Conservation (phyloP, 2,888 invertebrate species). For the Dryobota labecula region DNA sequence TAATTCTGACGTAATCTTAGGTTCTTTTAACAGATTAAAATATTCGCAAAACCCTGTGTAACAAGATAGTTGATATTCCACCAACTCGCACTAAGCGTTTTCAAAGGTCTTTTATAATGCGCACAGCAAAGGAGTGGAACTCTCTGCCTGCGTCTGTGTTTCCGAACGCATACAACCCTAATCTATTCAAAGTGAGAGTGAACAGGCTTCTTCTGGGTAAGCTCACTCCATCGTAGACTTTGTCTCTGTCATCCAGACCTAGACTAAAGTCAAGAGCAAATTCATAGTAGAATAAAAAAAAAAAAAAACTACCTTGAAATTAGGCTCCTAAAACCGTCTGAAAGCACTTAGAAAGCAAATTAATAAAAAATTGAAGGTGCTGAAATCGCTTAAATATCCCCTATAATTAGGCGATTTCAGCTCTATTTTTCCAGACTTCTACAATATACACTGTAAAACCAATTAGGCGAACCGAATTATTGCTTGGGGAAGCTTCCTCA, state of each 20-base stretch:
- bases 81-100: too few species aligned
- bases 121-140: too few species aligned
- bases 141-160: too few species aligned
- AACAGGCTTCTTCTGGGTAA: too few species aligned
- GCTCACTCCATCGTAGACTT: too few species aligned
- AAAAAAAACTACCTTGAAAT: neutral
- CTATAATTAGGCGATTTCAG: neutral
- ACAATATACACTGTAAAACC: constrained; percentile 2
- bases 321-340: neutral
- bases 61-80: too few species aligned
- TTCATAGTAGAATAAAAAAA: too few species aligned
- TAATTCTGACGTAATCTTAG: constrained; percentile 1
- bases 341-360: neutral
- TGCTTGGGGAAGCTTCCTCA: neutral
- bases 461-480: neutral
- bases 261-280: too few species aligned
- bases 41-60: neutral
- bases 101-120: too few species aligned
- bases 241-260: too few species aligned
- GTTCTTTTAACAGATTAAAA: neutral
- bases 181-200: too few species aligned
- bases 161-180: too few species aligned
- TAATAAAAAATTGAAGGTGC: neutral
- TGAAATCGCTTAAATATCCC: neutral
- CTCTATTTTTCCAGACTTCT: neutral